These are phyloP conservation scores for Malthinus seriepunctatus DNA, from an alignment of 2,888 invertebrate species.

Conservation along the genomic window DNA sequence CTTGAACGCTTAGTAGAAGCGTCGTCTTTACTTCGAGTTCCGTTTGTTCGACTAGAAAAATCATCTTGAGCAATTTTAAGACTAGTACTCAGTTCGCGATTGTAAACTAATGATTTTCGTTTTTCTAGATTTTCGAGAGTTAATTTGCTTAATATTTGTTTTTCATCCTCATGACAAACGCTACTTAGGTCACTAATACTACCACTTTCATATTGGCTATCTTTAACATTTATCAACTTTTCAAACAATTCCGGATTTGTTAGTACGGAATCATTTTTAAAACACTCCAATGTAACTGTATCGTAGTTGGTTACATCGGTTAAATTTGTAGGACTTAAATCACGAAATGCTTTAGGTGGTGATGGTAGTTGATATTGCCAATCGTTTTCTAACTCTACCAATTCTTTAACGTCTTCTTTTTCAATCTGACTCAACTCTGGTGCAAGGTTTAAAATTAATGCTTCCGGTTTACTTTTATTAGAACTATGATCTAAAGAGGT, in stretches of 20 bases:
- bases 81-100: constrained; percentile 53
- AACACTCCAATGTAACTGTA: constrained; percentile 35
- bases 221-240: constrained; percentile 47
- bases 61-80: constrained; percentile 46
- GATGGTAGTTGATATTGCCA: constrained; percentile 65
- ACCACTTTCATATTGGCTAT: constrained; percentile 41
- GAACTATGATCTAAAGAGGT: no score
- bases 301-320: constrained; percentile 38
- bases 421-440: constrained; percentile 3
- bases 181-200: constrained; percentile 41
- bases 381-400: constrained; percentile 42
- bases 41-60: constrained; percentile 13
- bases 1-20: constrained; percentile 30
- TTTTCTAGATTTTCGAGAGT: constrained; percentile 53
- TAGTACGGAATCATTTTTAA: constrained; percentile 48
- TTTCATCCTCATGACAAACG: constrained; percentile 39
- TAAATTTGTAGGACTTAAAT: constrained; percentile 48
- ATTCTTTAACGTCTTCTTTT: constrained; percentile 20
- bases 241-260: constrained; percentile 52
- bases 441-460: no score
- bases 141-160: constrained; percentile 47
- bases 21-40: constrained; percentile 23
- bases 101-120: constrained; percentile 52
- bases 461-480: no score
- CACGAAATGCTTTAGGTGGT: constrained; percentile 63